phyloP scores from a whole-genome alignment of 2,113 vertebrate species.

The Embiotoca jacksoni region DNA sequence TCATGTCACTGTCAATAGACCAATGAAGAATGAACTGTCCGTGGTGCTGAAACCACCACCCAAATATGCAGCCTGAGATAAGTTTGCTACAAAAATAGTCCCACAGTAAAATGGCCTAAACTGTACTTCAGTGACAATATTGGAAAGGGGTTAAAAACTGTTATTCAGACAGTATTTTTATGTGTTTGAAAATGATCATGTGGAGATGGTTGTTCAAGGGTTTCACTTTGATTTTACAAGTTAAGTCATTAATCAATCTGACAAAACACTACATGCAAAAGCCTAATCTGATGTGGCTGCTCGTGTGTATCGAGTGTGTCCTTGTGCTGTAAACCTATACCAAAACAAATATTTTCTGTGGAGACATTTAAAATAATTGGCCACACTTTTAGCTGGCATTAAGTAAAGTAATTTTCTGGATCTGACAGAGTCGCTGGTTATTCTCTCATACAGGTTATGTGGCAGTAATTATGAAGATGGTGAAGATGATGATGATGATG shows the following conservation, averaged over 20 bases:
- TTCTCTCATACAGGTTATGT: no score
- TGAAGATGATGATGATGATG: no score
- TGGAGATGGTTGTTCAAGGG: background rate
- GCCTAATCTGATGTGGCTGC: no score
- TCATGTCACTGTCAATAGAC: constrained; percentile 69
- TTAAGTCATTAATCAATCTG: constrained; percentile 1
- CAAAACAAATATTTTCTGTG: no score
- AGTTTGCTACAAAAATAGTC: background rate
- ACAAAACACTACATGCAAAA: no score
- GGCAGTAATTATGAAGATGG: no score
- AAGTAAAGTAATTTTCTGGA: no score
- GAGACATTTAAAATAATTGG: background rate
- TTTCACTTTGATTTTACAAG: constrained; percentile 16
- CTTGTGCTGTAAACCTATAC: no score
- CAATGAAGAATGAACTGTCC: constrained; percentile 76
- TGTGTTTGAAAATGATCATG: background rate
- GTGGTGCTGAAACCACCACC: constrained; percentile 77
- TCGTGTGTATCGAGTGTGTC: no score
- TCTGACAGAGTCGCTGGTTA: no score
- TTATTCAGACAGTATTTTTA: background rate
- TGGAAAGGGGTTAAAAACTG: background rate
- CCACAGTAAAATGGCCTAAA: background rate
- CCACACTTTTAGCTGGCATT: background rate
- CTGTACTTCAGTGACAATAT: no score
- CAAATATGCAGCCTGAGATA: constrained; percentile 22